A percentile compares a stretch with the other conserved stretches of the same genome.
phyloP scores from a whole-genome alignment of 1,140 invertebrate genomes.

The Stegodyphus dumicola region DNA sequence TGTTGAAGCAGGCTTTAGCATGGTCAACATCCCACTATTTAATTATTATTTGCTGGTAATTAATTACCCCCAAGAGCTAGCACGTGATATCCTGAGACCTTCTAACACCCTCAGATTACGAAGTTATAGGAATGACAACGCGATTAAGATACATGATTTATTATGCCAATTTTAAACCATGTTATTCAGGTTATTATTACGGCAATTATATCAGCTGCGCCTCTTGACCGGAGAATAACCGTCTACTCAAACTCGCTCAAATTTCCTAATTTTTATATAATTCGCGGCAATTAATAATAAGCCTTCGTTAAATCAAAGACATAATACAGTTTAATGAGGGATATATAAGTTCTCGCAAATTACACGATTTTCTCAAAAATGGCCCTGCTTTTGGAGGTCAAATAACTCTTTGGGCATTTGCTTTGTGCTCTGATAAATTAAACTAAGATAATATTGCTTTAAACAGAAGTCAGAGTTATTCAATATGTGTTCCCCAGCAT shows the following conservation, averaged over 20 bases:
- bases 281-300: neutral
- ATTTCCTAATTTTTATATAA: neutral
- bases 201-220: neutral
- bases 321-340: too few relatives aligned
- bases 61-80: conserved; percentile 41
- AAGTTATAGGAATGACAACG: conserved; percentile 10
- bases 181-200: conserved; percentile 41
- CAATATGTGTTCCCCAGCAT: too few relatives aligned
- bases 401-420: too few relatives aligned
- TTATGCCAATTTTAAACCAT: conserved; percentile 43
- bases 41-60: conserved; percentile 44
- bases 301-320: neutral
- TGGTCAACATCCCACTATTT: neutral
- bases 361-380: too few relatives aligned
- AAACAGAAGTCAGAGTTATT: too few relatives aligned
- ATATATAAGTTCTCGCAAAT: too few relatives aligned
- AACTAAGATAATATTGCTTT: too few relatives aligned
- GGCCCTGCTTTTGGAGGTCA: too few relatives aligned
- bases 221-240: too few relatives aligned
- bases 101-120: conserved; percentile 26
- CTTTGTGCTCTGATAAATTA: too few relatives aligned
- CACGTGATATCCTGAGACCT: neutral
- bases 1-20: neutral
- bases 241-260: too few relatives aligned
- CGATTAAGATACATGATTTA: conserved; percentile 54